phyloP scores from a whole-genome alignment of 2,113 vertebrate genomes.

The Chaetorhynchus papuensis region DNA sequence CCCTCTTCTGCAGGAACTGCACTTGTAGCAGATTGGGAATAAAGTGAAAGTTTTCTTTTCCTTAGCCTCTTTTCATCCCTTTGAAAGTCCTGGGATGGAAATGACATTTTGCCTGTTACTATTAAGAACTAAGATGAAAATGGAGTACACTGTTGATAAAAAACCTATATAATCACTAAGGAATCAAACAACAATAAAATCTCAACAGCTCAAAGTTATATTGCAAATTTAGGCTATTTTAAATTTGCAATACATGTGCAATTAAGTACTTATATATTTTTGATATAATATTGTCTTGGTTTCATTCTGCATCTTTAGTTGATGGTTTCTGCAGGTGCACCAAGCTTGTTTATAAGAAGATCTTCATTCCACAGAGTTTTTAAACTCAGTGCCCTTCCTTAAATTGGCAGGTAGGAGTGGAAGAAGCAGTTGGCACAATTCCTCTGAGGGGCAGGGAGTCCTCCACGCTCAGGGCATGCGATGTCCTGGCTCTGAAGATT shows the following conservation, averaged over 20 bases:
- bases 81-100: not conserved
- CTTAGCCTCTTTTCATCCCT: not conserved
- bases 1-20: not conserved
- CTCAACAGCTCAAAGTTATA: not conserved
- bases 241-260: not conserved
- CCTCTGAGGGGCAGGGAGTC: not conserved
- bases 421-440: not conserved
- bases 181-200: not conserved
- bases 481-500: not conserved
- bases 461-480: rapidly evolving
- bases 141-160: not conserved
- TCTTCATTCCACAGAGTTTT: not conserved
- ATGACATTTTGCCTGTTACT: not conserved
- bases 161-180: not conserved
- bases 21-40: not conserved
- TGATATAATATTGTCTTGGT: not conserved
- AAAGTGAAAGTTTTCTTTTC: not conserved
- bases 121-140: not conserved
- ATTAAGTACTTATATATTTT: not conserved
- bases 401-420: not conserved
- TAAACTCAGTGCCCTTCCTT: not conserved
- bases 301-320: not conserved
- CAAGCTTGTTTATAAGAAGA: not conserved
- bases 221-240: not conserved
- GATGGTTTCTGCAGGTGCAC: not conserved